Percentiles rank a stretch among this genome's conserved stretches.
Conservation (phyloP, 2,797 vertebrate species). For the Hafferia zeledoni region DNA sequence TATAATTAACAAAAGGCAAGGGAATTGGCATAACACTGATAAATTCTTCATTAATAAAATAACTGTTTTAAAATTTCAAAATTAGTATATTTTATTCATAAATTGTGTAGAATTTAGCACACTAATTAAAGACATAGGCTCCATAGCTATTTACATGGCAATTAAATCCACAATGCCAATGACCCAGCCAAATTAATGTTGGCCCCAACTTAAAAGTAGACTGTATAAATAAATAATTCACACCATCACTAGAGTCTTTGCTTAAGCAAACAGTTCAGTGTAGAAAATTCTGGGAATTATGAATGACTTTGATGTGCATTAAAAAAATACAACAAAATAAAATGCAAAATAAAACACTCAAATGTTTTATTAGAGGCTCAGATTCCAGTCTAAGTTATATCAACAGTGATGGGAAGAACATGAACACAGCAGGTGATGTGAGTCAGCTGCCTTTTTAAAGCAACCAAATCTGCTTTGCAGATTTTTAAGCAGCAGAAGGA, state of each 20-base stretch:
- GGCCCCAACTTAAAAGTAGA: conserved; percentile 68
- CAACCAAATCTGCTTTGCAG: not conserved
- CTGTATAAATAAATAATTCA: conserved; percentile 73
- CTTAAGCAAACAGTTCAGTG: conserved; percentile 54
- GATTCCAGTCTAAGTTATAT: conserved; percentile 53
- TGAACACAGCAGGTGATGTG: conserved; percentile 14
- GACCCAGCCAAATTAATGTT: conserved; percentile 69
- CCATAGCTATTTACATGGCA: conserved; percentile 62
- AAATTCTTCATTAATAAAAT: conserved; percentile 69
- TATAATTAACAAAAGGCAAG: conserved; percentile 65
- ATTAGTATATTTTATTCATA: conserved; percentile 64
- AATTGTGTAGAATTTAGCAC: conserved; percentile 45
- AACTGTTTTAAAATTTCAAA: conserved; percentile 49
- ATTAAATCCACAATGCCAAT: conserved; percentile 59
- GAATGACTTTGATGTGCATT: conserved; percentile 56
- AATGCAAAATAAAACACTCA: conserved; percentile 56
- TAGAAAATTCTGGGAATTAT: conserved; percentile 55
- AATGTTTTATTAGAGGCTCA: conserved; percentile 33
- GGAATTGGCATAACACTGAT: conserved; percentile 54
- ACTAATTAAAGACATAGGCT: conserved; percentile 55
- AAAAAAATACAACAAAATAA: conserved; percentile 26
- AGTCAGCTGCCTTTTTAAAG: not conserved
- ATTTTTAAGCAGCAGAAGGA: not conserved
- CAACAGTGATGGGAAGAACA: conserved; percentile 24
- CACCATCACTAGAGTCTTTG: conserved; percentile 1